Evolutionary conservation across 1,140 invertebrate genomes (phyloP).

Genomic region (Drosophila burlai): DNA sequence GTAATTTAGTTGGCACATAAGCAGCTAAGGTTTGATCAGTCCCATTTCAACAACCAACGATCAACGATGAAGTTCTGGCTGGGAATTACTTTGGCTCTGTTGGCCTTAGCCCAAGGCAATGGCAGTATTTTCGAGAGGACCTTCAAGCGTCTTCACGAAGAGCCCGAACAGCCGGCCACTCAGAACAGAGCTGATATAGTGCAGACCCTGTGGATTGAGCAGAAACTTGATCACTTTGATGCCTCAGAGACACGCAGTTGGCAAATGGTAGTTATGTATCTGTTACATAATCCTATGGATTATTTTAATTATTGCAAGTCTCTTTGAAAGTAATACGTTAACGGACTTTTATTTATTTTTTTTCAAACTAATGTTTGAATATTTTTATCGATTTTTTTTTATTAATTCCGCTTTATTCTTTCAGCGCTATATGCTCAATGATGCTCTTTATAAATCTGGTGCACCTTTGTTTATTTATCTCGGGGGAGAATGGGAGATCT

Average conservation of each 20-base stretch:
- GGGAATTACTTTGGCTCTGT: constrained; percentile 36
- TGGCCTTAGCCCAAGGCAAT: constrained; percentile 32
- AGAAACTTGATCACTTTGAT: constrained; percentile 90
- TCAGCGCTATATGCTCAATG: constrained; percentile 78
- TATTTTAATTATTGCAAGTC: not conserved
- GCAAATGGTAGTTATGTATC: constrained; percentile 86
- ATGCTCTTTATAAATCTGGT: constrained; percentile 69
- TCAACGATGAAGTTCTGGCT: constrained; percentile 56
- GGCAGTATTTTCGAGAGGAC: constrained; percentile 62
- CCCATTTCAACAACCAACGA: constrained; percentile 34
- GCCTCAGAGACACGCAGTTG: constrained; percentile 88
- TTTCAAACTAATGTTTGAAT: too few relatives aligned
- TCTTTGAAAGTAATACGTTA: too few relatives aligned
- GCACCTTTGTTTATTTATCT: constrained; percentile 90
- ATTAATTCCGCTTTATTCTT: not conserved
- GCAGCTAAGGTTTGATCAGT: constrained; percentile 38
- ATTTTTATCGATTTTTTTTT: not conserved
- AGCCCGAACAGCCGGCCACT: constrained; percentile 46
- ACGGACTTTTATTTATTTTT: too few relatives aligned
- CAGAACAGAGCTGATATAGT: constrained; percentile 66
- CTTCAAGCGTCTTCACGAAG: constrained; percentile 61
- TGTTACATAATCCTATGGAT: constrained; percentile 13
- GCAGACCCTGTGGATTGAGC: constrained; percentile 76
- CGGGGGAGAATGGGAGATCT: constrained; percentile 89
- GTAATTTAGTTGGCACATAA: constrained; percentile 34